Evolutionary conservation across 2,888 invertebrate genomes (phyloP).

Genomic region (Ellobium chinense): DNA sequence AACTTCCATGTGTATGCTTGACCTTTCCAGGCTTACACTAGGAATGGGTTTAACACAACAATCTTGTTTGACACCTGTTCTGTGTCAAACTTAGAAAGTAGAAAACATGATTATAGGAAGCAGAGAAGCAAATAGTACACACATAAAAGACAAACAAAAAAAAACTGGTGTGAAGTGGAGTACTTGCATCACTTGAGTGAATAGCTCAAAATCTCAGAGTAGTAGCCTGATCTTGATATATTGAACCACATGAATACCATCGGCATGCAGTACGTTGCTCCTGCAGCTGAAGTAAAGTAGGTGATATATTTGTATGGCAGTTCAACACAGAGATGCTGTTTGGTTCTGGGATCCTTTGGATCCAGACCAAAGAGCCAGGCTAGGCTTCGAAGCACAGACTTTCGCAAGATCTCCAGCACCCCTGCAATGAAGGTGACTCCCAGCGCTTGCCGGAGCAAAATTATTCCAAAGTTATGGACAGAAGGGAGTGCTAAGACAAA

Average conservation of each 20-base stretch:
- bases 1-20: too few species aligned
- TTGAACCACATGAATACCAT: constrained; percentile 87
- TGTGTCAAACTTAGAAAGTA: too few species aligned
- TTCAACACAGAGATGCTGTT: constrained; percentile 84
- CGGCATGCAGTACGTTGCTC: constrained; percentile 88
- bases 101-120: too few species aligned
- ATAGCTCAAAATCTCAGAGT: constrained; percentile 86
- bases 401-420: constrained; percentile 84
- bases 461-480: constrained; percentile 78
- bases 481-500: constrained; percentile 90
- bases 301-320: constrained; percentile 90
- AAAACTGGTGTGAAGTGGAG: too few species aligned
- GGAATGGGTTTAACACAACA: too few species aligned
- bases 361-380: constrained; percentile 86
- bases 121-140: too few species aligned
- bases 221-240: constrained; percentile 90
- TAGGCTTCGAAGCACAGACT: constrained; percentile 85
- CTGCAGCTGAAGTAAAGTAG: constrained; percentile 89
- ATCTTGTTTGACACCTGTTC: too few species aligned
- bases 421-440: constrained; percentile 88
- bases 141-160: too few species aligned
- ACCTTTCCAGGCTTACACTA: too few species aligned
- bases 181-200: background rate
- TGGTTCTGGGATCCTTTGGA: constrained; percentile 82
- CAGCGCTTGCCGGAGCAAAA: constrained; percentile 83